Evolutionary conservation across 2,888 invertebrate species (phyloP), one percentile per base, ranked within the genome.

Genomic region (Sipha maydis): DNA sequence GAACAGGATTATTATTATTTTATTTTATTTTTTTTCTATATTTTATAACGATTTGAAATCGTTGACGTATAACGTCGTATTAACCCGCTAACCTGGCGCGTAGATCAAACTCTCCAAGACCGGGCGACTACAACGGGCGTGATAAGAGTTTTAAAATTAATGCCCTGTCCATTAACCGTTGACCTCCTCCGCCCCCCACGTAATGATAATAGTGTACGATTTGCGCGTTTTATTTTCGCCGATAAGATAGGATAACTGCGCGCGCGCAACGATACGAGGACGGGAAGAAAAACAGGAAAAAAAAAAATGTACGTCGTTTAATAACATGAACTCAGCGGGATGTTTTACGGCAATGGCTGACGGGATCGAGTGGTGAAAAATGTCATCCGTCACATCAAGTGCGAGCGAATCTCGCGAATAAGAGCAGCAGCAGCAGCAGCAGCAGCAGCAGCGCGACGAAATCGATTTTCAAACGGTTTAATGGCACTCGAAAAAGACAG

Each of bases 391-490:
- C 79, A 34, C 28, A 21, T 54, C 78, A 48, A 34, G 79, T 78
- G 54, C 21, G 31, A 31, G 25, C 21, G 79, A 61, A 25, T 34
- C 34, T 79, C 11, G 25, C 8, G 34, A 14, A 34, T 14, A 48
- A 48, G 11, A 34, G 56, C n/a, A 17, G 34, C 31, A 1, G 48
- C 78, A 31, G 31, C n/a, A n/a, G n/a, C n/a, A n/a, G n/a, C n/a
- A 34, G 56, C n/a, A 17, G 34, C 31, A 1, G 48, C 78, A 31
- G 31, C 28, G 28, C 48, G 25, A 14, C 61, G 19, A 41, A 80
- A 80, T 80, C 80, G 80, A 80, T 80, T 80, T 80, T 69, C 67
- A 80, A 41, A 41, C 41, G 38, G 38, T 67, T 67, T 80, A 80
- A 41, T 25, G n/a, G 38, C 38, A 71, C 71, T 71, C 14, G 71